Conservation (phyloP, 2,797 vertebrate genomes). For the Cheirogaleus major region DNA sequence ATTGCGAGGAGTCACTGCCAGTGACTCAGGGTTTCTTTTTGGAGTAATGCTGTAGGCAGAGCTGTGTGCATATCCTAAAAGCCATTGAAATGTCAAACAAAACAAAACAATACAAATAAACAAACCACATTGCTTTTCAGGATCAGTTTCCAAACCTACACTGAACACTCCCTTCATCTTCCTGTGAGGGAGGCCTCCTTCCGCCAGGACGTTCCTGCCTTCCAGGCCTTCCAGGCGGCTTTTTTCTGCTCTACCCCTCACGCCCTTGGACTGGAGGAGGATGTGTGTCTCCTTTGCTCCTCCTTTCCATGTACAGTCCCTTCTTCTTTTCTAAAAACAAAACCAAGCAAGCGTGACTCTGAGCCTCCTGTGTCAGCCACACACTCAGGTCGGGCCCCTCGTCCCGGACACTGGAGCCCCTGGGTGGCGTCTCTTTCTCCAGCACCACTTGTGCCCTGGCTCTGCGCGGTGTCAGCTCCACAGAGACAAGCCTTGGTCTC, state of each 20-base stretch:
- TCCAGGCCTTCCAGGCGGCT: fast-evolving
- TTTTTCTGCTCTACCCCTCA: background rate
- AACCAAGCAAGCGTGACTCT: background rate
- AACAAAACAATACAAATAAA: background rate
- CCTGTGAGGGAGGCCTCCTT: background rate
- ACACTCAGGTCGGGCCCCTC: background rate
- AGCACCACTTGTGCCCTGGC: background rate
- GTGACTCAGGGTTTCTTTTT: background rate
- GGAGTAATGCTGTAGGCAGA: background rate
- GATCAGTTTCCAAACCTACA: background rate
- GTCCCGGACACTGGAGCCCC: no score
- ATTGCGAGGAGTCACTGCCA: no score
- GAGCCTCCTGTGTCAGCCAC: no score
- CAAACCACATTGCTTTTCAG: background rate
- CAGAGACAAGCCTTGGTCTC: background rate
- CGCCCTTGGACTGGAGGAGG: background rate
- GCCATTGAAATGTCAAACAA: background rate
- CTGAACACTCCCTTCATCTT: background rate
- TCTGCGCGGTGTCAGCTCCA: background rate
- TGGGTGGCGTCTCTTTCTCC: background rate
- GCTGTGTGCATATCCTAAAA: background rate
- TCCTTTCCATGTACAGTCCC: background rate
- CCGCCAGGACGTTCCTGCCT: no score
- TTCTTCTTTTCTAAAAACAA: background rate
- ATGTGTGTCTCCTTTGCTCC: background rate